Conservation (phyloP, 1,140 invertebrate genomes). For the Battus philenor region DNA sequence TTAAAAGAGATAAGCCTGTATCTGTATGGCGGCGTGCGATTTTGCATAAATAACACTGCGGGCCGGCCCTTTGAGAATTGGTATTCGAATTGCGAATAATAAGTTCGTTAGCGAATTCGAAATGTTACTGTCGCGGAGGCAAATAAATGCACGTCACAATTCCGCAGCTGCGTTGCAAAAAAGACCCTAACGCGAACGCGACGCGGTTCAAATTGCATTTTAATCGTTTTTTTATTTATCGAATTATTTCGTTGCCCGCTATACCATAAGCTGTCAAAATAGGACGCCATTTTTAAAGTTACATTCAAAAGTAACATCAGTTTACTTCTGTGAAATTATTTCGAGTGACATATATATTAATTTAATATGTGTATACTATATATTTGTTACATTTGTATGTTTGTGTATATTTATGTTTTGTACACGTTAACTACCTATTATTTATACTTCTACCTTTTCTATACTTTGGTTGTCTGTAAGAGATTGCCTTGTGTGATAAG, state of each 20-base stretch:
- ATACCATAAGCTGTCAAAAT: conserved; percentile 7
- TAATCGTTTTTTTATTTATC: conserved; percentile 6
- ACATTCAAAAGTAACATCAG: too few species aligned
- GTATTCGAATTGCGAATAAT: conserved; percentile 53
- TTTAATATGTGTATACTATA: too few species aligned
- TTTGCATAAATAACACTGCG: conserved; percentile 30
- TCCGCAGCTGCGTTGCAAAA: conserved; percentile 35
- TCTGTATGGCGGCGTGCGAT: conserved; percentile 6
- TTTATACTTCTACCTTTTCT: too few species aligned
- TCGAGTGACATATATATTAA: too few species aligned
- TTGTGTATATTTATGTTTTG: too few species aligned
- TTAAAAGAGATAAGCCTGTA: conserved; percentile 13
- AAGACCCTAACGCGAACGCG: neutral
- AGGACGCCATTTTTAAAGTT: conserved; percentile 3
- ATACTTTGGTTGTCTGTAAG: too few species aligned
- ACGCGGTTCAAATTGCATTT: neutral
- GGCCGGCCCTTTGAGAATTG: conserved; percentile 28
- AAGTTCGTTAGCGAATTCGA: conserved; percentile 56
- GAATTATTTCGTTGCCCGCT: conserved; percentile 10
- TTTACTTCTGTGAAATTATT: too few species aligned
- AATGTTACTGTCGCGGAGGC: conserved; percentile 42
- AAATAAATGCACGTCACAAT: conserved; percentile 59
- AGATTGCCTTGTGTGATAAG: too few species aligned
- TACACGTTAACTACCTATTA: too few species aligned
- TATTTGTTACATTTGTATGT: too few species aligned